Evolutionary conservation across 2,888 invertebrate genomes (phyloP).

Genomic region (Amaurobius ferox): DNA sequence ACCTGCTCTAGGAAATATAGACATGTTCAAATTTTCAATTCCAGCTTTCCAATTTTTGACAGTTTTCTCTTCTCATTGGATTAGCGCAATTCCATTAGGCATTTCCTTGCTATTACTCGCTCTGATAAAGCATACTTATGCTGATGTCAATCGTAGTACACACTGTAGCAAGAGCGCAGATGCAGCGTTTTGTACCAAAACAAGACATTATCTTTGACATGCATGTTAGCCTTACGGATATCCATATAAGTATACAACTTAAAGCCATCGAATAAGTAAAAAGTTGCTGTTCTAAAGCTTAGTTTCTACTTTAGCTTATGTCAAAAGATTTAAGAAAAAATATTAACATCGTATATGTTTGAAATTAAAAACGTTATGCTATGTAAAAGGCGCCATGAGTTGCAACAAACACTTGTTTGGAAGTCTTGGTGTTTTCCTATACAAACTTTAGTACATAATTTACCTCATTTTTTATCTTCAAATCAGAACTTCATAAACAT

Average conservation of each 20-base stretch:
- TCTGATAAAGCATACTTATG: constrained; percentile 30
- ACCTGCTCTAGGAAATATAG: constrained; percentile 62
- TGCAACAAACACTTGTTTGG: neutral
- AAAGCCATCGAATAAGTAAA: constrained; percentile 53
- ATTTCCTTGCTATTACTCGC: constrained; percentile 48
- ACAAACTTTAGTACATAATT: too few relatives aligned
- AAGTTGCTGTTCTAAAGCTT: constrained; percentile 35
- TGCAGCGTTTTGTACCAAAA: constrained; percentile 53
- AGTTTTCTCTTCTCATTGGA: constrained; percentile 54
- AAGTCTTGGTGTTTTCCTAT: too few relatives aligned
- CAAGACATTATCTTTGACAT: constrained; percentile 10
- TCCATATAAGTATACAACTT: constrained; percentile 44
- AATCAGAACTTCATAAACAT: neutral
- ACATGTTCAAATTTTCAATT: constrained; percentile 56
- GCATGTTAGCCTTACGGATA: constrained; percentile 59
- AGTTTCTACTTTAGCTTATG: constrained; percentile 31
- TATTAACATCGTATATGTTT: neutral
- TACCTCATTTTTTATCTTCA: too few relatives aligned
- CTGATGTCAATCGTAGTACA: constrained; percentile 54
- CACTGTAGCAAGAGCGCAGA: constrained; percentile 47
- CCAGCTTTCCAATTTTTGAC: constrained; percentile 55
- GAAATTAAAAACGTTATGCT: neutral
- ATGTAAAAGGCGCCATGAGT: neutral
- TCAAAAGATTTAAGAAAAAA: neutral
- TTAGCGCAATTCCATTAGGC: constrained; percentile 52